A percentile compares a stretch with the other conserved stretches of the same genome.
Conservation (phyloP, 37 sponge, comb jelly and placozoan species). For the Aplysina aerophoba region DNA sequence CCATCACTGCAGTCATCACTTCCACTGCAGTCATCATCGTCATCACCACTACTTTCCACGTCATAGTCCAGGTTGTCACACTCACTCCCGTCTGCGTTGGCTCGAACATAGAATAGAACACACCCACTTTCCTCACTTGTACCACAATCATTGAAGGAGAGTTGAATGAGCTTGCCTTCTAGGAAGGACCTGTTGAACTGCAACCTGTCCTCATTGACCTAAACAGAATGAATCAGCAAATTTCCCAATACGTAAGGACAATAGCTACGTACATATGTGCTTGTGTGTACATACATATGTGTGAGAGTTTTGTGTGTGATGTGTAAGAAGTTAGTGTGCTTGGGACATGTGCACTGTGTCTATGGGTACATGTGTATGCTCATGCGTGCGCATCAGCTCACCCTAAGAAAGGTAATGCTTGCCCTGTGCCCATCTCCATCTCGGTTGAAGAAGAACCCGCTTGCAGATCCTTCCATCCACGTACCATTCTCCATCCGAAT, state of each 20-base stretch:
- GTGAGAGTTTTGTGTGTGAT: not conserved
- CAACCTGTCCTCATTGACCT: too few species aligned
- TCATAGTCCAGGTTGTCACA: conserved; percentile 3
- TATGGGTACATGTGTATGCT: not conserved
- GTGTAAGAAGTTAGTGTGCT: too few species aligned
- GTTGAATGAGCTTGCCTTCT: conserved; percentile 4
- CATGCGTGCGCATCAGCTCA: not conserved
- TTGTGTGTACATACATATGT: not conserved
- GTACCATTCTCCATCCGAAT: not conserved
- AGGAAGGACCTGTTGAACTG: not conserved
- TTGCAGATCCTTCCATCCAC: not conserved
- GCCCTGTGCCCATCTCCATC: conserved; percentile 25
- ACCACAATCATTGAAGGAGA: conserved; percentile 16
- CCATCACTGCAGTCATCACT: not conserved
- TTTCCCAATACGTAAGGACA: too few species aligned
- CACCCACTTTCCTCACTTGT: not conserved
- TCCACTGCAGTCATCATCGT: not conserved
- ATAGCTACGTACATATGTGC: too few species aligned
- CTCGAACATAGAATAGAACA: not conserved
- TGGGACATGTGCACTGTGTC: too few species aligned
- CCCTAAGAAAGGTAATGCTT: conserved; percentile 18
- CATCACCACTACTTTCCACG: not conserved
- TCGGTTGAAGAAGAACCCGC: conserved; percentile 8
- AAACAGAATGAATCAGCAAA: too few species aligned
- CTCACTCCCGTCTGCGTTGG: conserved; percentile 10